Percentiles rank a stretch among this genome's conserved stretches.
phyloP scores from a whole-genome alignment of 2,888 invertebrate species.

The Oscheius myriophilus region DNA sequence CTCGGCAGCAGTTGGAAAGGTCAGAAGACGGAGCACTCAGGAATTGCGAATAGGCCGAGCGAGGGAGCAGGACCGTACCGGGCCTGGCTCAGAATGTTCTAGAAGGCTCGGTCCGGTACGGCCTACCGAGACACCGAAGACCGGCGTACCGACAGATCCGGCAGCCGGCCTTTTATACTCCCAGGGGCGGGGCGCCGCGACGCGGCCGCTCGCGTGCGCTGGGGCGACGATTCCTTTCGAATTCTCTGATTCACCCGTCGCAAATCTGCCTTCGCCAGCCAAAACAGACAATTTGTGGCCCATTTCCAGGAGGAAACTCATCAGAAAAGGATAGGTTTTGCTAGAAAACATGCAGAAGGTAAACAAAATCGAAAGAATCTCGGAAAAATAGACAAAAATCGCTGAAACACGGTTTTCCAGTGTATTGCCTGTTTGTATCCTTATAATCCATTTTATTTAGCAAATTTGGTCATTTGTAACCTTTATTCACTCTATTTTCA shows the following conservation, averaged over 20 bases:
- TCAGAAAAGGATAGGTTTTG: neutral
- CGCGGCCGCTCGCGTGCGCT: conserved; percentile 19
- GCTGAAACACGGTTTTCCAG: too few species aligned
- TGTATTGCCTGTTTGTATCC: too few species aligned
- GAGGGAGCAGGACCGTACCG: neutral
- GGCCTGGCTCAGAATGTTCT: neutral
- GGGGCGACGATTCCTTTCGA: neutral
- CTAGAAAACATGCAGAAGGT: too few species aligned
- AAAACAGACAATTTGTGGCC: neutral
- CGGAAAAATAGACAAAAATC: too few species aligned
- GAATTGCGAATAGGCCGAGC: neutral
- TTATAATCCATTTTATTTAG: too few species aligned
- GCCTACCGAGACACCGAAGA: conserved; percentile 27
- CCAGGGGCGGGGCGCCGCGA: conserved; percentile 22
- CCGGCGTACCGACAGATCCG: conserved; percentile 12
- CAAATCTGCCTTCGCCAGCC: neutral
- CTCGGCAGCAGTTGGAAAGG: too few species aligned
- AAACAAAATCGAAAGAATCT: too few species aligned
- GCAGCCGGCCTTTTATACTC: conserved; percentile 18
- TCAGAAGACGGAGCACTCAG: too few species aligned
- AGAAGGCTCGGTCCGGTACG: conserved; percentile 3
- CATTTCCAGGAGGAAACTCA: neutral
- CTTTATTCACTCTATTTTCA: too few species aligned
- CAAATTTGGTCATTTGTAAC: too few species aligned
- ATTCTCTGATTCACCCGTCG: conserved; percentile 3